Base-by-base conservation (phyloP, 2,797 vertebrate genomes). In the Amphiprion clarkii region DNA sequence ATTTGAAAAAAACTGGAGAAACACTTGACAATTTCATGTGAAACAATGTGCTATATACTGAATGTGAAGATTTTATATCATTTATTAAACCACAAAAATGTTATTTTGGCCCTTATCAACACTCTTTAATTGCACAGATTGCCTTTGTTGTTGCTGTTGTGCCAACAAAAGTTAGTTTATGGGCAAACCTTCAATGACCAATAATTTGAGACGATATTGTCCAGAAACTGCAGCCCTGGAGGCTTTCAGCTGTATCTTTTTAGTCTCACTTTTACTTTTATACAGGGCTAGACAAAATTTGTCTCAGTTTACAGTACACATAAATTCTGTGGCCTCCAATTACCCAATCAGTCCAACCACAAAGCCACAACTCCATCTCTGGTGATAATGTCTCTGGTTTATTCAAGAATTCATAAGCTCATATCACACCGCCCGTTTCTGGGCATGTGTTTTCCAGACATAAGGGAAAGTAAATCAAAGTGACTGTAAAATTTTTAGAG, bases 371-470 rank as follows among this genome's bases (percentile, higher is more conserved):
- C 85, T 83, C 77, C 74, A 85, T 88, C 82, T 77, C 83, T 86
- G 88, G 84, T 85, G 90, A 91, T 91, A 89, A 91, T 83, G 86
- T 76, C 68, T 76, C 74, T 78, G 87, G 88, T 84, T 77, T 82
- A 84, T 72, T 83, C 79, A 81, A 86, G 84, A 79, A 84, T 85
- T 87, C 79, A 10, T 36, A 59, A 21, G 77, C 81, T 85, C 73
- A 76, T 58, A 62, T 80, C 65, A 8, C 67, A 65, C 58, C 65
- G 60, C 23, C 52, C 27, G 48, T 77, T 82, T 65, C 64, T 62
- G 56, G 51, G 57, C 73, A 69, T 71, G 64, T 76, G 83, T 42
- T 83, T 57, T 51, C 62, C 69, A 81, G 76, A 72, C 36, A 14
- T 9, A 65, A 76, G 62, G 66, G 66, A 60, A 71, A 54, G 44